Base-by-base conservation (phyloP, 2,113 vertebrate genomes). In the Sphaerodactylus townsendi region DNA sequence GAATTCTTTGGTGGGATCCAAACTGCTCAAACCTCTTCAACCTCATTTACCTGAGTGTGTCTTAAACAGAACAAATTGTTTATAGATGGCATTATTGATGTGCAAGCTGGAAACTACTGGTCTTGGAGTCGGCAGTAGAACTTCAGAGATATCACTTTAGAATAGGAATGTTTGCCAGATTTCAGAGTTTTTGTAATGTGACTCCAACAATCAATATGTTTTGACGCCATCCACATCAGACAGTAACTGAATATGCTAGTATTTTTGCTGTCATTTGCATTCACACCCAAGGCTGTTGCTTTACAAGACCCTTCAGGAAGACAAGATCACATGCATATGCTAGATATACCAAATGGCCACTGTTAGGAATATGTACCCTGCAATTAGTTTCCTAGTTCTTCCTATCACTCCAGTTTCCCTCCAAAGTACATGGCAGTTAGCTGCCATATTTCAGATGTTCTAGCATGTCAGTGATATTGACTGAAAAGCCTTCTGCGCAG, bases 361-460 rank as follows among this genome's bases (percentile, higher is more conserved):
- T 62, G 79, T 86, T 88, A 90, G 86, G 70, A 89, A 77, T 75
- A 75, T 6, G 2, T 8, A 59, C 39, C 53, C 37, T 0, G 0
- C 82, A 87, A 79, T 84, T 82, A 77, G 44, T 28, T 56, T 2
- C 59, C 82, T 46, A 68, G 66, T 89, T 77, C 74, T 68, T 90
- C 85, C 17, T 59, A 50, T 23, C 71, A 56, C 78, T 79, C 72
- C 88, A 87, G 87, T 86, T 91, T 88, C 82, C 85, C 91, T 79
- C 72, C 86, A 79, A 72, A 90, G 82, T 77, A 87, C 87, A 87
- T 21, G 81, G 75, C 80, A 77, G 68, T 89, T 78, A 68, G 81
- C 82, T 85, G 92, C 89, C 0, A 3, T 83, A 76, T 91, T 94
- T 95, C 86, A 92, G 91, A 86, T 84, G 62, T 78, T 88, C 85